Evolutionary conservation across 2,888 invertebrate species (phyloP).

Genomic region (Bembecia ichneumoniformis): DNA sequence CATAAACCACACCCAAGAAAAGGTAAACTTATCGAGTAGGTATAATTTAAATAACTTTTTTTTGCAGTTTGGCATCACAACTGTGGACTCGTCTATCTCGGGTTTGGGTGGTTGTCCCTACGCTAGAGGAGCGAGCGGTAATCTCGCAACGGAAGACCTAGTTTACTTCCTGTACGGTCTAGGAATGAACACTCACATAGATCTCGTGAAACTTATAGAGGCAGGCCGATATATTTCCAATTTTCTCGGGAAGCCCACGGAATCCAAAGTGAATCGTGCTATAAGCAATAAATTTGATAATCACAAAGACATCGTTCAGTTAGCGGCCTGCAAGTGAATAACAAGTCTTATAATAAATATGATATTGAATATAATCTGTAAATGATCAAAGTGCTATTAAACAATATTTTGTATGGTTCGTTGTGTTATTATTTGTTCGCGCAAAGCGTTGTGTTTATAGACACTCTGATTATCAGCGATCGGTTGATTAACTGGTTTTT

Average conservation of each 20-base stretch:
- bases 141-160: constrained; percentile 97
- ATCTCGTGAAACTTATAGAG: constrained; percentile 83
- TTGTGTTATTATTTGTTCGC: constrained; percentile 22
- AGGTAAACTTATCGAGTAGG: no score
- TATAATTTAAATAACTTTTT: constrained; percentile 12
- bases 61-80: constrained; percentile 82
- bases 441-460: not conserved
- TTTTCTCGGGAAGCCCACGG: constrained; percentile 78
- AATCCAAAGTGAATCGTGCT: constrained; percentile 74
- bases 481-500: constrained; percentile 44
- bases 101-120: constrained; percentile 99
- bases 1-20: not conserved
- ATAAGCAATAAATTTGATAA: constrained; percentile 50
- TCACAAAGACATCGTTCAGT: constrained; percentile 44
- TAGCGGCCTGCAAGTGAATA: constrained; percentile 38
- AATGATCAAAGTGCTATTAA: constrained; percentile 18
- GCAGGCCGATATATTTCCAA: constrained; percentile 88
- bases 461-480: constrained; percentile 10
- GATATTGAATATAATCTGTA: constrained; percentile 7
- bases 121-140: constrained; percentile 96
- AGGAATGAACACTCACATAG: constrained; percentile 87
- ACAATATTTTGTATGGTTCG: constrained; percentile 17
- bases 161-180: constrained; percentile 94
- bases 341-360: constrained; percentile 4
- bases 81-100: constrained; percentile 94